phyloP scores from a whole-genome alignment of 37 sponge, comb jelly and placozoan genomes.

The Cliona cf. orientalis region DNA sequence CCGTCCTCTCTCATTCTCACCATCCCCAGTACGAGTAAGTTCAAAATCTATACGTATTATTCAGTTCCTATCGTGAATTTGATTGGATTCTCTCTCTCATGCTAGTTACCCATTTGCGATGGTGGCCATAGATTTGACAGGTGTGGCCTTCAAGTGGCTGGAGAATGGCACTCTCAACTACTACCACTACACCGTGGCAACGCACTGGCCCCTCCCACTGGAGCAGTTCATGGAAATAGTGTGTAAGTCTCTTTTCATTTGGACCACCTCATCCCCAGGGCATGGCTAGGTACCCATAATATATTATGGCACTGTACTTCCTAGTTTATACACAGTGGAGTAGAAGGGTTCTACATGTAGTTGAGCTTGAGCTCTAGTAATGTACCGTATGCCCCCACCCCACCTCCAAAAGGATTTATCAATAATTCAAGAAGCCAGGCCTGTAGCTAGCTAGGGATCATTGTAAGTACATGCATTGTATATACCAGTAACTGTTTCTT shows the following conservation, averaged over 20 bases:
- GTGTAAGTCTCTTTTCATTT: constrained; percentile 64
- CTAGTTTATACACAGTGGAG: no score
- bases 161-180: constrained; percentile 16
- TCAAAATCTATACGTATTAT: neutral
- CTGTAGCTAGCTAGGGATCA: no score
- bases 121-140: constrained; percentile 82
- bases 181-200: constrained; percentile 36
- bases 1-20: constrained; percentile 61
- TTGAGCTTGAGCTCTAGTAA: no score
- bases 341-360: no score
- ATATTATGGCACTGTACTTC: no score
- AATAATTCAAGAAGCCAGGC: no score
- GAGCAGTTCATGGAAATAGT: constrained; percentile 56
- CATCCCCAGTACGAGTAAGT: constrained; percentile 75
- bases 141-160: constrained; percentile 38
- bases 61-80: neutral
- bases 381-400: no score
- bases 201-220: constrained; percentile 9
- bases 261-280: no score
- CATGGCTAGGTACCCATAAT: no score
- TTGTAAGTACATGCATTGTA: no score
- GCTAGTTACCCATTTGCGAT: constrained; percentile 90
- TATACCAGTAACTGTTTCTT: no score
- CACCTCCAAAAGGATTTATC: no score
- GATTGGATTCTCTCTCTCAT: neutral